A percentile compares a stretch with the other conserved stretches of the same genome.
phyloP scores from a whole-genome alignment of 2,113 vertebrate species.

The Verasper variegatus region DNA sequence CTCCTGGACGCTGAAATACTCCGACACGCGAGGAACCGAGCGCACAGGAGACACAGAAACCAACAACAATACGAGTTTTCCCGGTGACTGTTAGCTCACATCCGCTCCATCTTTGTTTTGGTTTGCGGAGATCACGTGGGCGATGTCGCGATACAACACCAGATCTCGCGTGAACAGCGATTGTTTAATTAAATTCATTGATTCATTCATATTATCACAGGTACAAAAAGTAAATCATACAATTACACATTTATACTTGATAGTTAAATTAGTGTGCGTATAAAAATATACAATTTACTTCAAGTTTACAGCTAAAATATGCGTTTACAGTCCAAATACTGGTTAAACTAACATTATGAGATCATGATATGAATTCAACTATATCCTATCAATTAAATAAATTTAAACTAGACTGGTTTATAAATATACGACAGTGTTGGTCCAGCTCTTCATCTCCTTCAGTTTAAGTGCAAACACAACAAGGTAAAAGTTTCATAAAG shows the following conservation, averaged over 20 bases:
- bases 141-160: not conserved
- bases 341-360: not conserved
- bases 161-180: not conserved
- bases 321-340: not conserved
- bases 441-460: constrained; percentile 2
- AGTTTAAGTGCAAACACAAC: constrained; percentile 4
- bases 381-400: not conserved
- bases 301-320: not conserved
- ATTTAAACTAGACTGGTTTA: not conserved
- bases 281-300: not conserved
- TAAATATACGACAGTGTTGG: constrained; percentile 9
- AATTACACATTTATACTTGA: not conserved
- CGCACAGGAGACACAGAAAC: too few species aligned
- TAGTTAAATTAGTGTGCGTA: not conserved
- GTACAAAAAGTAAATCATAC: too few species aligned
- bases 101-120: not conserved
- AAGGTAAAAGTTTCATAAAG: not conserved
- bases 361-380: not conserved
- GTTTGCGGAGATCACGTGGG: not conserved
- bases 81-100: not conserved
- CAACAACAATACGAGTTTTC: too few species aligned
- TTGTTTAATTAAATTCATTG: too few species aligned
- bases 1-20: too few species aligned
- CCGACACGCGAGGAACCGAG: too few species aligned
- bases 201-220: not conserved